Percentiles rank a stretch among this genome's conserved stretches.
These are phyloP conservation scores for Sebastes miniatus DNA, from an alignment of 2,797 vertebrate species.

Conservation along the genomic window DNA sequence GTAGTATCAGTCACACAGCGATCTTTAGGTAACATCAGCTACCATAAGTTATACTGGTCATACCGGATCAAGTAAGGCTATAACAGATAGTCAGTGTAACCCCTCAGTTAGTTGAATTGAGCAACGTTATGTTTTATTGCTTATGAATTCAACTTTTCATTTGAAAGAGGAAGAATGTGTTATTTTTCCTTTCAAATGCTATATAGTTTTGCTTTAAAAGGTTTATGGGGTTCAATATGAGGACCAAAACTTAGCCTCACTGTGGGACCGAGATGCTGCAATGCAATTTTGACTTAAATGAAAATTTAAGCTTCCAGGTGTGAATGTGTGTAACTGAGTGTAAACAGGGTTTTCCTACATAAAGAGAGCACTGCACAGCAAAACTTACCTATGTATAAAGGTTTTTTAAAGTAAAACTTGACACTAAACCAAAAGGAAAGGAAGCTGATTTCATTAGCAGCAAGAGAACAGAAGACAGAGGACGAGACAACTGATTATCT, in stretches of 20 bases:
- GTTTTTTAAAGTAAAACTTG: background rate
- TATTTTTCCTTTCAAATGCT: background rate
- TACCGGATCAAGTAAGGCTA: background rate
- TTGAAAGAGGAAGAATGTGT: background rate
- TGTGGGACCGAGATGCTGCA: no score
- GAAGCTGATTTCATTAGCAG: no score
- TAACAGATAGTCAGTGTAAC: background rate
- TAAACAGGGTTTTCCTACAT: background rate
- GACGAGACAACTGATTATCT: background rate
- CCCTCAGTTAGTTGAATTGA: background rate
- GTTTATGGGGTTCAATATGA: background rate
- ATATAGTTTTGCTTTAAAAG: background rate
- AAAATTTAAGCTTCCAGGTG: background rate
- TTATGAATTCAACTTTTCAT: background rate
- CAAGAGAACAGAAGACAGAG: background rate
- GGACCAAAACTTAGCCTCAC: background rate
- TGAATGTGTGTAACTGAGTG: background rate
- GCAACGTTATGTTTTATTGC: background rate
- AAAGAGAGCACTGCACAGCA: background rate
- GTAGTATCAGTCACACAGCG: background rate
- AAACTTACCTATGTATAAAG: background rate
- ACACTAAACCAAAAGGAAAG: background rate
- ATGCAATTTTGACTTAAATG: background rate
- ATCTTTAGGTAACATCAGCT: background rate
- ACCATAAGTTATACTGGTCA: no score